phyloP scores from a whole-genome alignment of 2,113 vertebrate genomes.

The Gymnorhina tibicen region DNA sequence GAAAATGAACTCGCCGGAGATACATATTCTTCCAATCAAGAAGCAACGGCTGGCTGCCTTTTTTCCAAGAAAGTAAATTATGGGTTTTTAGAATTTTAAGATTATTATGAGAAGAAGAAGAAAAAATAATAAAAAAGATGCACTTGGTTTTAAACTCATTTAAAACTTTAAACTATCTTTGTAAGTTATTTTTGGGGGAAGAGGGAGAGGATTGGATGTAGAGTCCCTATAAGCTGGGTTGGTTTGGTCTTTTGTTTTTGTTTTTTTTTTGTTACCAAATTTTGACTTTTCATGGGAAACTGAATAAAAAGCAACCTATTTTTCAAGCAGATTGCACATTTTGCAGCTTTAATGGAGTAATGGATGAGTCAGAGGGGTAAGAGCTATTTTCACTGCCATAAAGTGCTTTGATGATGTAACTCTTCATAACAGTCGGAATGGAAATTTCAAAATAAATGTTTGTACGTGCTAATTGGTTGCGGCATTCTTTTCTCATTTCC shows the following conservation, averaged over 20 bases:
- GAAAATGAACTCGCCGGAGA: constrained; percentile 98
- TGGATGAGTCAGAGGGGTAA: constrained; percentile 75
- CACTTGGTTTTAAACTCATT: constrained; percentile 79
- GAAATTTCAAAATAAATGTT: constrained; percentile 85
- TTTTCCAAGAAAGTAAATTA: constrained; percentile 93
- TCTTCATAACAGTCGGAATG: constrained; percentile 75
- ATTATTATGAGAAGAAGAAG: constrained; percentile 66
- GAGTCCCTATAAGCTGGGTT: constrained; percentile 67
- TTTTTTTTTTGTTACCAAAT: constrained; percentile 60
- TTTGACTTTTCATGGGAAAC: constrained; percentile 78
- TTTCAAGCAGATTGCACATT: constrained; percentile 85
- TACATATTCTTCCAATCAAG: constrained; percentile 97
- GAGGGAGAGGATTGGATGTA: constrained; percentile 59
- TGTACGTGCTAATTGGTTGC: constrained; percentile 74
- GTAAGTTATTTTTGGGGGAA: constrained; percentile 77
- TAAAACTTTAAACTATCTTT: constrained; percentile 80
- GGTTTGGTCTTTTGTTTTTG: not conserved
- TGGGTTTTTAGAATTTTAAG: constrained; percentile 76
- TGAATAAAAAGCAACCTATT: constrained; percentile 82
- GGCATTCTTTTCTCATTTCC: constrained; percentile 60
- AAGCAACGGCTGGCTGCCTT: constrained; percentile 95
- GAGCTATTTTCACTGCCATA: constrained; percentile 84
- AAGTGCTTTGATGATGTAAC: constrained; percentile 85
- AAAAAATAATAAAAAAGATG: constrained; percentile 65
- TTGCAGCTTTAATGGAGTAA: constrained; percentile 85